Percentiles rank a stretch among this genome's conserved stretches.
Evolutionary conservation across 1,140 invertebrate genomes (phyloP).

Genomic region (Zelostemma sp.): DNA sequence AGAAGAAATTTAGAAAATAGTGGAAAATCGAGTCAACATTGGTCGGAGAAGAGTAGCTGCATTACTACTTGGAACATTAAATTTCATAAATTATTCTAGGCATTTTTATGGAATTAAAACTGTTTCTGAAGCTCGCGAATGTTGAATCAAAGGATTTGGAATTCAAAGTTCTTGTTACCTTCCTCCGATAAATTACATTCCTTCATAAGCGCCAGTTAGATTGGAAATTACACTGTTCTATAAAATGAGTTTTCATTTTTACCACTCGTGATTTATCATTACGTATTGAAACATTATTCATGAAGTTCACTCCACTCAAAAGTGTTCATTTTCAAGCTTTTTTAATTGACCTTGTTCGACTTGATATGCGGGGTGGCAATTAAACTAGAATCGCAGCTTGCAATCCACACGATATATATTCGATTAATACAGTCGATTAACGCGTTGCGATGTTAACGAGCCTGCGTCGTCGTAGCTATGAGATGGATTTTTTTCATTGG

Average conservation of each 20-base stretch:
- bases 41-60: slow-evolving; percentile 3
- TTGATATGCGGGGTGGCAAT: slow-evolving; percentile 45
- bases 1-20: slow-evolving; percentile 1
- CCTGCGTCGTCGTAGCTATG: slow-evolving; percentile 32
- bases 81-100: too few relatives aligned
- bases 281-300: too few relatives aligned
- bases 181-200: too few relatives aligned
- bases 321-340: neutral
- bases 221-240: too few relatives aligned
- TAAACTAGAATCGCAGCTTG: slow-evolving; percentile 39
- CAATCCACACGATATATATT: slow-evolving; percentile 41
- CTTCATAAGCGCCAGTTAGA: too few relatives aligned
- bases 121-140: too few relatives aligned
- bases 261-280: neutral
- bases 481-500: slow-evolving; percentile 23
- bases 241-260: neutral
- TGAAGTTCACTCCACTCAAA: neutral
- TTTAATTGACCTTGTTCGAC: slow-evolving; percentile 16
- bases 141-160: too few relatives aligned
- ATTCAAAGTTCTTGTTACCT: too few relatives aligned
- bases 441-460: slow-evolving; percentile 47
- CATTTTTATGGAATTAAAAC: too few relatives aligned
- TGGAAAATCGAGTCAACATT: slow-evolving; percentile 2
- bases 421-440: slow-evolving; percentile 50
- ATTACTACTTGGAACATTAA: too few relatives aligned